Percentiles rank a stretch among this genome's conserved stretches.
phyloP scores from a whole-genome alignment of 1,140 invertebrate genomes.

The Drosophila mauritiana region DNA sequence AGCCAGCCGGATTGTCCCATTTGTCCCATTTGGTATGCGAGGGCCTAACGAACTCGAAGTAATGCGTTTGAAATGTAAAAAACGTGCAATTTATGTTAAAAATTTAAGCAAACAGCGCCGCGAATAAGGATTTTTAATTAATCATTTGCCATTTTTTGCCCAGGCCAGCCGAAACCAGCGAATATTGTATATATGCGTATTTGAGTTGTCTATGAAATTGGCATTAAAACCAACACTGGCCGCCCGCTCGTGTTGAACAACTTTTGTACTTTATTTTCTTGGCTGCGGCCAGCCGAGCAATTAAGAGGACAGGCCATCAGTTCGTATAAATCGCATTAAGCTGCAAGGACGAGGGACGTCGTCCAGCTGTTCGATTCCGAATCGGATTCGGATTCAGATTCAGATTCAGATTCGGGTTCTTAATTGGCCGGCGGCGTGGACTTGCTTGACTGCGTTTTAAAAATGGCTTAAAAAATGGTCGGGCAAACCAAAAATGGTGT shows the following conservation, averaged over 20 bases:
- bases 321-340: constrained; percentile 83
- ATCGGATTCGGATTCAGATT: constrained; percentile 36
- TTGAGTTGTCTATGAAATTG: constrained; percentile 82
- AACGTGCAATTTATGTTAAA: constrained; percentile 82
- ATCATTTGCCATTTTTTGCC: constrained; percentile 69
- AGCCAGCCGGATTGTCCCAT: constrained; percentile 44
- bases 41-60: constrained; percentile 83
- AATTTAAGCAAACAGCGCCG: constrained; percentile 71
- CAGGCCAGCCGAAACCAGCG: background rate
- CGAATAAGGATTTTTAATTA: constrained; percentile 66
- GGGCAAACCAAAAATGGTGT: constrained; percentile 78
- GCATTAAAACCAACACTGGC: constrained; percentile 68
- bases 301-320: constrained; percentile 71
- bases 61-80: constrained; percentile 84
- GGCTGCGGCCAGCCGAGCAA: constrained; percentile 79
- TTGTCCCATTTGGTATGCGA: constrained; percentile 75
- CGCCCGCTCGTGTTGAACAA: constrained; percentile 56
- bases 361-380: constrained; percentile 64
- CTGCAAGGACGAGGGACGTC: constrained; percentile 26
- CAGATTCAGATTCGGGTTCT: constrained; percentile 31
- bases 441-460: constrained; percentile 61
- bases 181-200: constrained; percentile 11
- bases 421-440: too few species aligned
- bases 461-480: constrained; percentile 79
- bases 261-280: constrained; percentile 78